Evolutionary conservation across 2,113 vertebrate genomes (phyloP).

Genomic region (Oncorhynchus gorbuscha): DNA sequence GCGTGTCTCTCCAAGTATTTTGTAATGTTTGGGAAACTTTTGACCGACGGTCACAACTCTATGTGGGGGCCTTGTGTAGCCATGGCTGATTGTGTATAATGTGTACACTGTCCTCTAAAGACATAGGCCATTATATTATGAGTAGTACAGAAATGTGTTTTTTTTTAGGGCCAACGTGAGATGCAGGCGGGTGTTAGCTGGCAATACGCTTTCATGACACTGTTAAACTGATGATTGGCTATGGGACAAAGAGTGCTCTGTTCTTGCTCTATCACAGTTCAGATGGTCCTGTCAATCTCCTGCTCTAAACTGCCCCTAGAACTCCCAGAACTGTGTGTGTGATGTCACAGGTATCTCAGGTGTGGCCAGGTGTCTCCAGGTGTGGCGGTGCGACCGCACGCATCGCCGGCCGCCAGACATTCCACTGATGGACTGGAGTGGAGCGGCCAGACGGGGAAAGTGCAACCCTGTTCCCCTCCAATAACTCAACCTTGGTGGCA

Average conservation of each 20-base stretch:
- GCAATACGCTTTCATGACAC: conserved; percentile 39
- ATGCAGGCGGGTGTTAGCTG: conserved; percentile 29
- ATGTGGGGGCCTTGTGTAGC: too few relatives aligned
- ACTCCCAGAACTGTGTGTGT: conserved; percentile 3
- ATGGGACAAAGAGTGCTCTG: conserved; percentile 49
- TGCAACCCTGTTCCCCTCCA: conserved; percentile 37
- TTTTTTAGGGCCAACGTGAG: conserved; percentile 10
- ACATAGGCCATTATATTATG: too few relatives aligned
- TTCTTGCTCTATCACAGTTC: conserved; percentile 27
- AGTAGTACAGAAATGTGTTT: too few relatives aligned
- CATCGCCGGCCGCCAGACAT: conserved; percentile 55
- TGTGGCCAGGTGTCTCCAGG: conserved; percentile 54
- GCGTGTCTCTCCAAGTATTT: conserved; percentile 1
- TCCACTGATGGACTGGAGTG: conserved; percentile 60
- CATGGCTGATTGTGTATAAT: too few relatives aligned
- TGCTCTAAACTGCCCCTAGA: conserved; percentile 29
- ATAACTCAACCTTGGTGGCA: conserved; percentile 10
- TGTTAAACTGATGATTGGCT: conserved; percentile 43
- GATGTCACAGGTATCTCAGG: conserved; percentile 37
- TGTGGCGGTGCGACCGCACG: conserved; percentile 52
- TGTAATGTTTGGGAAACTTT: not conserved
- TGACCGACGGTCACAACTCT: not conserved
- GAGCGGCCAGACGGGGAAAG: conserved; percentile 49
- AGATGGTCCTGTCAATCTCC: conserved; percentile 45
- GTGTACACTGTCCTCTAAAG: not conserved